Conservation (phyloP, 2,113 vertebrate genomes). For the Chunga burmeisteri region DNA sequence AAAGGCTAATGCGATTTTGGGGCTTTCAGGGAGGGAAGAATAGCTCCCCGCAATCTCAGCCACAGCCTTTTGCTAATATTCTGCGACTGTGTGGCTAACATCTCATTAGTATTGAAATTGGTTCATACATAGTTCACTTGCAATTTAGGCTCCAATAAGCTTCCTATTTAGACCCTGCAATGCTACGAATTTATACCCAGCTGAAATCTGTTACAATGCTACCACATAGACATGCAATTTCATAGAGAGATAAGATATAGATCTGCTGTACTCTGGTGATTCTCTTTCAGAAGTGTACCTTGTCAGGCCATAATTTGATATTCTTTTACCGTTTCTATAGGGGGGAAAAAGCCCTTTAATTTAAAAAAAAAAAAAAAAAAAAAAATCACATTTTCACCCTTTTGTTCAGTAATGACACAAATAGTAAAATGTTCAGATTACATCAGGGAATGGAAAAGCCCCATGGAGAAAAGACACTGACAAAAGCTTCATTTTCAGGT, state of each 20-base stretch:
- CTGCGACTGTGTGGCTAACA: background rate
- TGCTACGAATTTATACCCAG: background rate
- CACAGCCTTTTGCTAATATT: background rate
- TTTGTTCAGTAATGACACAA: constrained; percentile 63
- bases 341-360: constrained; percentile 2
- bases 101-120: constrained; percentile 48
- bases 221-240: constrained; percentile 42
- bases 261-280: constrained; percentile 60
- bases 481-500: constrained; percentile 61
- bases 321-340: constrained; percentile 32
- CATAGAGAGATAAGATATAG: constrained; percentile 66
- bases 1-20: background rate
- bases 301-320: constrained; percentile 66
- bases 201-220: background rate
- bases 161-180: constrained; percentile 6
- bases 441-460: constrained; percentile 44
- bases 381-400: constrained; percentile 21
- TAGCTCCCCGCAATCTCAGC: background rate
- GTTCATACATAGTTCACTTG: background rate
- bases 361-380: background rate
- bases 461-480: constrained; percentile 15
- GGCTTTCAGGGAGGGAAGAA: background rate
- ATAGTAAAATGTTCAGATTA: constrained; percentile 61
- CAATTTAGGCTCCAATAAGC: constrained; percentile 27
- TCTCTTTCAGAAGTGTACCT: constrained; percentile 46